These are phyloP conservation scores for Lithophane semibrunnea DNA, from an alignment of 2,888 invertebrate species.

Conservation along the genomic window DNA sequence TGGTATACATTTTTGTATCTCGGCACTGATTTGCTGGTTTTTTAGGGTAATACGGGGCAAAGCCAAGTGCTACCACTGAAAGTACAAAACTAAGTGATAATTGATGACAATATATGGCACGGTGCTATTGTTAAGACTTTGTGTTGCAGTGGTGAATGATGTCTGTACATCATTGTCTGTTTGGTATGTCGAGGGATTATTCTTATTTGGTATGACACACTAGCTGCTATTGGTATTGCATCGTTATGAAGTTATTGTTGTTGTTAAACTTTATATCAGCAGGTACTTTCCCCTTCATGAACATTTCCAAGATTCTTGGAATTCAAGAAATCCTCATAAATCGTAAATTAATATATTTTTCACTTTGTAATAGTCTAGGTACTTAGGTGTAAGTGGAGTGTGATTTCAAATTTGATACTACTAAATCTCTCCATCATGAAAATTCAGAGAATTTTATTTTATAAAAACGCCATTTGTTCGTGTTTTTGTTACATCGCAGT, in stretches of 20 bases:
- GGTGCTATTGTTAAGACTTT: too few relatives aligned
- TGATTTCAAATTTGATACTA: neutral
- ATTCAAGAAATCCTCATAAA: neutral
- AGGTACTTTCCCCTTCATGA: slow-evolving; percentile 15
- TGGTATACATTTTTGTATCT: too few relatives aligned
- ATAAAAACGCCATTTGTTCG: neutral
- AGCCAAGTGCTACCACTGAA: too few relatives aligned
- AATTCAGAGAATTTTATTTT: neutral
- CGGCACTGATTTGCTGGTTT: too few relatives aligned
- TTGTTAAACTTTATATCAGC: neutral
- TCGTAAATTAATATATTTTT: neutral
- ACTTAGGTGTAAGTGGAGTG: neutral
- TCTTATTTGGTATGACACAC: too few relatives aligned
- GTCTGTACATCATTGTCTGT: too few relatives aligned
- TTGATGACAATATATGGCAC: too few relatives aligned
- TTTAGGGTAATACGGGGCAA: too few relatives aligned
- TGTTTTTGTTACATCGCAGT: neutral
- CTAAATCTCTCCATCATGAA: neutral
- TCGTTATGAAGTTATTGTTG: neutral
- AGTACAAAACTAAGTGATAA: too few relatives aligned
- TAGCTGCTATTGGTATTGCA: neutral
- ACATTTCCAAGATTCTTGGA: neutral
- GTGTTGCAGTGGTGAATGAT: too few relatives aligned
- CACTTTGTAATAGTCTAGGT: neutral
- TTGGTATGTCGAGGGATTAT: too few relatives aligned